Percentiles rank a stretch among this genome's conserved stretches.
Evolutionary conservation across 1,140 invertebrate genomes (phyloP).

Genomic region (Tetramorium simillimum): DNA sequence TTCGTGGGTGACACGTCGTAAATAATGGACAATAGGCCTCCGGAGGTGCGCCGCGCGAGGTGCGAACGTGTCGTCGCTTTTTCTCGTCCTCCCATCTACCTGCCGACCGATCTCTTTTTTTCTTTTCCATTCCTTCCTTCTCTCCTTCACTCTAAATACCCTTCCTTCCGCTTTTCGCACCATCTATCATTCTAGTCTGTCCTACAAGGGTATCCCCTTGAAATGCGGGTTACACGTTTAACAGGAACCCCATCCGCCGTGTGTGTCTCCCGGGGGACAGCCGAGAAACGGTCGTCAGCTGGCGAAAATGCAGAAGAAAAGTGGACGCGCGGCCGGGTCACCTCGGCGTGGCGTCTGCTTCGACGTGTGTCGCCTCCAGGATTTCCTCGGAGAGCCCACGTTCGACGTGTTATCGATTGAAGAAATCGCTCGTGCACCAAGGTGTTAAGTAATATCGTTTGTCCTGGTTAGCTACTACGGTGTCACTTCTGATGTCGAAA

Average conservation of each 20-base stretch:
- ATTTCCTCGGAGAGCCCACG: constrained; percentile 49
- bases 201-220: neutral
- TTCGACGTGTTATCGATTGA: constrained; percentile 61
- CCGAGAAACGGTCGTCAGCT: constrained; percentile 66
- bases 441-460: constrained; percentile 64
- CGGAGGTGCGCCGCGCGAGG: neutral
- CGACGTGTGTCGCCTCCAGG: constrained; percentile 56
- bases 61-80: constrained; percentile 11
- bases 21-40: constrained; percentile 69
- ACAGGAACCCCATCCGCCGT: constrained; percentile 22
- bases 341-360: constrained; percentile 17
- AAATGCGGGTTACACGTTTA: constrained; percentile 61
- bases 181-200: constrained; percentile 64
- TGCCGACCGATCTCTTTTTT: neutral
- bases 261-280: constrained; percentile 41
- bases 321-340: constrained; percentile 44
- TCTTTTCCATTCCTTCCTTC: constrained; percentile 23
- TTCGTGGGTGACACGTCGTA: constrained; percentile 44
- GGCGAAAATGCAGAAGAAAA: constrained; percentile 69
- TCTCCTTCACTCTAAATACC: constrained; percentile 1
- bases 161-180: constrained; percentile 31
- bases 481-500: neutral
- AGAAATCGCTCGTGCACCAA: constrained; percentile 39
- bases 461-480: neutral
- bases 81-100: constrained; percentile 2